Base-by-base conservation (phyloP, 2,797 vertebrate genomes). In the Apogon talboti region DNA sequence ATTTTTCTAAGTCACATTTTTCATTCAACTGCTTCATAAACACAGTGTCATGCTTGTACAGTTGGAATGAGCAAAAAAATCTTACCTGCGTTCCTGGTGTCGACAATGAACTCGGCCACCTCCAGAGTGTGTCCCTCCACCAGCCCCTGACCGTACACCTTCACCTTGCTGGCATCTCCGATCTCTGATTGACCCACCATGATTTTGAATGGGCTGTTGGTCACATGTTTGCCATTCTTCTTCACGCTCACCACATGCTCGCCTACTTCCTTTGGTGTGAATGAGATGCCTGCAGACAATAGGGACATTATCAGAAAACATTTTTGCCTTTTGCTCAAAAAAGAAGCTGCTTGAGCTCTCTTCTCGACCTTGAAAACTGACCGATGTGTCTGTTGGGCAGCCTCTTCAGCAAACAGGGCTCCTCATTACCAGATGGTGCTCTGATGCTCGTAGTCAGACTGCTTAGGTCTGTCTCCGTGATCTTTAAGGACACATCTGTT, bases 121-220 rank as follows among this genome's bases (percentile, higher is more conserved):
- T 98, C 94, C 1, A 96, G 98, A 0, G 98, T 99, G 63, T 92
- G 95, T 0, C 96, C 98, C 61, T 99, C 97, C 1, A 94, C 88
- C 46, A 99, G 93, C 1, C 98, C 98, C 76, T 96, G 94, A 9
- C 98, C 98, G 12, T 95, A 98, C 19, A 96, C 97, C 60, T 98
- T 96, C 67, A 99, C 97, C 49, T 94, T 93, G 84, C 96, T 96
- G 42, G 98, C 97, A 0, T 99, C 96, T 0, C 97, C 97, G 0
- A 99, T 99, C 93, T 99, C 98, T 0, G 98, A 98, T 3, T 95
- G 95, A 6, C 98, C 97, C 19, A 99, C 97, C 89, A 98, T 94
- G 84, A 99, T 99, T 92, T 98, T 99, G 89, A 99, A 99, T 78
- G 98, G 98, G 83, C 98, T 99, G 94, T 99, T 99, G 81, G 95